phyloP scores from a whole-genome alignment of 2,797 vertebrate species.

The Hippocampus kuda region DNA sequence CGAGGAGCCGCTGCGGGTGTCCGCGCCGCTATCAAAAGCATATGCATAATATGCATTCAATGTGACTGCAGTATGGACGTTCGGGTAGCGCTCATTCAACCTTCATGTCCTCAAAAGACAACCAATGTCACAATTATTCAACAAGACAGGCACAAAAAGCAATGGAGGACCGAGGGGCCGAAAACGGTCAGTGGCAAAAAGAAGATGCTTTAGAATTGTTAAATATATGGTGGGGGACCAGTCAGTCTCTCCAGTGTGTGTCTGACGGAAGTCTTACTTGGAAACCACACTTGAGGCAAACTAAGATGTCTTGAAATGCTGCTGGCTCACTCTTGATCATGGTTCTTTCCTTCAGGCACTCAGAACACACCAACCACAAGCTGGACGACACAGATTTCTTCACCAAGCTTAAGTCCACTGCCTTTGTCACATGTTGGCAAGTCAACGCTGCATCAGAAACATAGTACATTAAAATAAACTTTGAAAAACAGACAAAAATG shows the following conservation, averaged over 20 bases:
- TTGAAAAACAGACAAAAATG: not conserved
- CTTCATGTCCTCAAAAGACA: too few relatives aligned
- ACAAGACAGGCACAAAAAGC: too few relatives aligned
- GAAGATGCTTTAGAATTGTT: too few relatives aligned
- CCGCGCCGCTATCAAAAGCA: too few relatives aligned
- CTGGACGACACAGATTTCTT: conserved; percentile 79
- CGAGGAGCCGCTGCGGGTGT: too few relatives aligned
- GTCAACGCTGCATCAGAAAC: conserved; percentile 68
- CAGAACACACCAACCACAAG: conserved; percentile 81
- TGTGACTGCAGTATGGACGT: too few relatives aligned
- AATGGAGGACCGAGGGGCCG: too few relatives aligned
- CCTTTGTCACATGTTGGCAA: conserved; percentile 86
- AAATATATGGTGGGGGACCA: too few relatives aligned
- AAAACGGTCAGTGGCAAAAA: too few relatives aligned
- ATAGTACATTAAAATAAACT: not conserved
- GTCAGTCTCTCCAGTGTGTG: not conserved
- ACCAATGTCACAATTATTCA: too few relatives aligned
- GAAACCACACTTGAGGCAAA: conserved; percentile 91
- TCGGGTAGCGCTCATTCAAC: too few relatives aligned
- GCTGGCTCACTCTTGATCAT: conserved; percentile 69
- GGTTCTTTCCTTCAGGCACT: conserved; percentile 85
- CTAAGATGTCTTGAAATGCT: conserved; percentile 73
- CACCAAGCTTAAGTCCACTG: conserved; percentile 83
- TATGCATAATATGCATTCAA: too few relatives aligned
- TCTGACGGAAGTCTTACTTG: conserved; percentile 68